Evolutionary conservation across 1,140 invertebrate species (phyloP), one percentile per base, ranked within the genome.

Genomic region (Habropoda laboriosa): DNA sequence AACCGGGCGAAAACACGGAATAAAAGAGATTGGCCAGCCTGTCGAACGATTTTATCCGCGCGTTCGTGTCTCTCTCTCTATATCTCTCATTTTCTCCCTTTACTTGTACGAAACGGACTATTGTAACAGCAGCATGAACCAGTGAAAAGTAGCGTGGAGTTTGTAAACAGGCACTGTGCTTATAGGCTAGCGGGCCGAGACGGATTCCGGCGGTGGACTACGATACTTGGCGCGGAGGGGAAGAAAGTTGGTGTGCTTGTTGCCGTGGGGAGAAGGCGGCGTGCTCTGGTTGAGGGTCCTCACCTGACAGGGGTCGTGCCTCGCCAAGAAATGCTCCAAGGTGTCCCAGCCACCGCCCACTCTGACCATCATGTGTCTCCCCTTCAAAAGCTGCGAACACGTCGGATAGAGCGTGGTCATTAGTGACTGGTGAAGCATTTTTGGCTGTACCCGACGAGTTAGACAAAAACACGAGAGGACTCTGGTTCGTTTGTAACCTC

Each of bases 341-440:
- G 97, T 98, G 92, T 98, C 97, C 97, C 97, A 98, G 57, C 97
- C 96, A 64, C 97, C 98, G 57, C 97, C 98, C 27, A 98, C 97
- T 87, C 98, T 95, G 16, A 99, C 98, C 97, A 98, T 99, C 93
- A 98, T 98, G 92, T 97, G 97, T 57, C 96, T 94, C 60, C 96
- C 96, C 89, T 97, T 97, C 86, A 98, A 93, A 85, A 97, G 91
- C 97, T 97, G 93, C 18, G 93, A 94, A 85, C 82, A 91, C 49
- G 58, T 79, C 55, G 66, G 35, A n/a, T 32, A 61, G 35, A 42
- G 0, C 42, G 13, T n/a, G 45, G 10, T 85, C 60, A 75, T 82
- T 82, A 85, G 42, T 18, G n/a, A 51, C 32, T 42, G 51, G 10
- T 3, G 6, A 10, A 16, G 38, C 18, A 27, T 13, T 64, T 58